phyloP scores from a whole-genome alignment of 2,888 invertebrate species.

The Trachelus troglodyta region DNA sequence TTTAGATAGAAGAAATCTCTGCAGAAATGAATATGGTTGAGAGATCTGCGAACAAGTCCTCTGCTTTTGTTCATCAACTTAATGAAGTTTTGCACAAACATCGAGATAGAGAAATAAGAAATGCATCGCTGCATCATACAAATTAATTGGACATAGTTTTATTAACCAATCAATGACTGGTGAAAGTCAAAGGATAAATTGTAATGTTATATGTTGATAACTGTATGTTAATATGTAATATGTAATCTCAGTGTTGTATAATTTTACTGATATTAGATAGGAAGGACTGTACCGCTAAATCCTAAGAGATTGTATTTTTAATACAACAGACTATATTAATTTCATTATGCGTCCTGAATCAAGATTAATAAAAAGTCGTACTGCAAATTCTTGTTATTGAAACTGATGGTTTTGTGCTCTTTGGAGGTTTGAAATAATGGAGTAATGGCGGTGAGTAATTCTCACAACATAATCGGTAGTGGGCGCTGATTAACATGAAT shows the following conservation, averaged over 20 bases:
- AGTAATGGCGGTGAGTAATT: not conserved
- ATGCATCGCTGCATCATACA: slow-evolving; percentile 26
- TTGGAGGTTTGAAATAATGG: not conserved
- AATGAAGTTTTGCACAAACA: slow-evolving; percentile 55
- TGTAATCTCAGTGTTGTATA: not conserved
- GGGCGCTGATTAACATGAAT: not conserved
- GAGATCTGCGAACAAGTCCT: slow-evolving; percentile 59
- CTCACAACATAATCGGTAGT: not conserved
- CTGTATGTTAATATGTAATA: not conserved
- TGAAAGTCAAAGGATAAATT: not conserved
- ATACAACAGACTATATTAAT: not conserved
- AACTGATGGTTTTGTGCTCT: not conserved
- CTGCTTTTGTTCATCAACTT: slow-evolving; percentile 55
- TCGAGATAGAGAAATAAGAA: slow-evolving; percentile 47
- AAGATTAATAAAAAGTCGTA: not conserved
- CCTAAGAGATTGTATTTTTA: not conserved
- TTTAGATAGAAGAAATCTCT: slow-evolving; percentile 65
- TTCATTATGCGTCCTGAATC: not conserved
- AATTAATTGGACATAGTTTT: not conserved
- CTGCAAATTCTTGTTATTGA: not conserved
- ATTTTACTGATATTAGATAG: not conserved
- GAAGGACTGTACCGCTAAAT: not conserved
- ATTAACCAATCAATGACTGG: not conserved
- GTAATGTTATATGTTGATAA: not conserved
- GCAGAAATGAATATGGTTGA: slow-evolving; percentile 63